phyloP scores from a whole-genome alignment of 2,113 vertebrate species.

The Carlito syrichta region DNA sequence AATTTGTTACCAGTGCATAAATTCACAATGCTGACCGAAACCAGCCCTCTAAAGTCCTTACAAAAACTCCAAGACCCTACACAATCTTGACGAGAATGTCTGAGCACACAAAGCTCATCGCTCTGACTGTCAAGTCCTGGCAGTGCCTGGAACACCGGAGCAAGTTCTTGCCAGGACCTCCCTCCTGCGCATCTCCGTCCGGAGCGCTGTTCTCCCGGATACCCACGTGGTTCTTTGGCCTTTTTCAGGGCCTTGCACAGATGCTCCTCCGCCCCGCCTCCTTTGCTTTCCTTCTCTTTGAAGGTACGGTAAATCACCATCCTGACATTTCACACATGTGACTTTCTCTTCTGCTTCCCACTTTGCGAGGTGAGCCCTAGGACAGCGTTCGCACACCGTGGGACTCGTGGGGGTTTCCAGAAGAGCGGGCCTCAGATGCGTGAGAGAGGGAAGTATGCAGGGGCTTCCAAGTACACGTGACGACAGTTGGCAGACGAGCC shows the following conservation, averaged over 20 bases:
- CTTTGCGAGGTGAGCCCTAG: too few species aligned
- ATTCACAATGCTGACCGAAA: not conserved
- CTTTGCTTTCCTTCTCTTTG: not conserved
- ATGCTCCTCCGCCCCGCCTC: not conserved
- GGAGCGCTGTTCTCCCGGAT: not conserved
- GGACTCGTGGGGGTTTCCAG: too few species aligned
- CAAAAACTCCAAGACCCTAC: not conserved
- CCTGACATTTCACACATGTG: not conserved
- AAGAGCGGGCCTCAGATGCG: too few species aligned
- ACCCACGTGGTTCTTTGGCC: fast-evolving
- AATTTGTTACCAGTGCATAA: not conserved
- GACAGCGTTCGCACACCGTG: too few species aligned
- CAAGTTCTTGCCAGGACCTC: not conserved
- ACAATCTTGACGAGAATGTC: not conserved
- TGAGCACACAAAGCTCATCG: not conserved
- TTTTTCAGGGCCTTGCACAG: not conserved
- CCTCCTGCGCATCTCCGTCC: not conserved
- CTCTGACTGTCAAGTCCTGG: fast-evolving
- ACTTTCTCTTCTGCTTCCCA: not conserved
- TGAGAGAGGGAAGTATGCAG: too few species aligned
- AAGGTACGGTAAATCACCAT: not conserved
- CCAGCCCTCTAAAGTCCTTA: not conserved
- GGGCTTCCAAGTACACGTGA: too few species aligned
- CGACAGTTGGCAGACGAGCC: too few species aligned
- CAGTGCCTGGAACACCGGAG: not conserved